Conservation (phyloP, 2,113 vertebrate genomes). For the Poeciliopsis occidentalis region DNA sequence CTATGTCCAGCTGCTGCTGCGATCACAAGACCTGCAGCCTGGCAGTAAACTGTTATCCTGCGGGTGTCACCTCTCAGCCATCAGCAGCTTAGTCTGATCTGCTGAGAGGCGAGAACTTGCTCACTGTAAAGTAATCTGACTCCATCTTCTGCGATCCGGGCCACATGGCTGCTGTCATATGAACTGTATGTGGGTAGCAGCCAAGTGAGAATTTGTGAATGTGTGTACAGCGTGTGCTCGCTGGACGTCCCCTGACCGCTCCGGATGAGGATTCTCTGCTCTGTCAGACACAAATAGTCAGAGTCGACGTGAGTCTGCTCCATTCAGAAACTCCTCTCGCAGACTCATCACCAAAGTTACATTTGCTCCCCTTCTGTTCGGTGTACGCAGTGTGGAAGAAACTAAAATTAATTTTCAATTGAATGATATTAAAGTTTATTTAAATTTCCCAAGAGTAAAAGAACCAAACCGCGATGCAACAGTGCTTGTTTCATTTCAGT, state of each 20-base stretch:
- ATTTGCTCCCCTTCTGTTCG: conserved; percentile 30
- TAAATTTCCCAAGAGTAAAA: too few species aligned
- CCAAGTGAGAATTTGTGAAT: too few species aligned
- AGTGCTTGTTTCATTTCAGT: too few species aligned
- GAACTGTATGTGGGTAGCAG: conserved; percentile 33
- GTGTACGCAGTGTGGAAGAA: conserved; percentile 11
- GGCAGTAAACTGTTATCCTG: conserved; percentile 21
- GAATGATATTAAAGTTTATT: neutral
- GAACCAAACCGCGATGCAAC: too few species aligned
- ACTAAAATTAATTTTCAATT: neutral
- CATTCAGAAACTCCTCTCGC: conserved; percentile 39
- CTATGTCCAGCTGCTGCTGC: conserved; percentile 14
- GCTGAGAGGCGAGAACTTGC: conserved; percentile 65
- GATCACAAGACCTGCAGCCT: conserved; percentile 41
- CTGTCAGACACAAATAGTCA: too few species aligned
- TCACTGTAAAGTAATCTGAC: conserved; percentile 69
- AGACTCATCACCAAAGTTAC: conserved; percentile 26
- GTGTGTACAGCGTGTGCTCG: too few species aligned
- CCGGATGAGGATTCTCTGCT: too few species aligned
- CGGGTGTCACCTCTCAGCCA: conserved; percentile 27
- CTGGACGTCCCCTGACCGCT: too few species aligned
- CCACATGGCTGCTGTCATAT: conserved; percentile 49
- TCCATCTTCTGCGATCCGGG: conserved; percentile 31
- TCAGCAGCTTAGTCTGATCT: conserved; percentile 42
- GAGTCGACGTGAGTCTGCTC: too few species aligned